Conservation (phyloP, 2,113 vertebrate genomes). For the Propithecus coquereli region DNA sequence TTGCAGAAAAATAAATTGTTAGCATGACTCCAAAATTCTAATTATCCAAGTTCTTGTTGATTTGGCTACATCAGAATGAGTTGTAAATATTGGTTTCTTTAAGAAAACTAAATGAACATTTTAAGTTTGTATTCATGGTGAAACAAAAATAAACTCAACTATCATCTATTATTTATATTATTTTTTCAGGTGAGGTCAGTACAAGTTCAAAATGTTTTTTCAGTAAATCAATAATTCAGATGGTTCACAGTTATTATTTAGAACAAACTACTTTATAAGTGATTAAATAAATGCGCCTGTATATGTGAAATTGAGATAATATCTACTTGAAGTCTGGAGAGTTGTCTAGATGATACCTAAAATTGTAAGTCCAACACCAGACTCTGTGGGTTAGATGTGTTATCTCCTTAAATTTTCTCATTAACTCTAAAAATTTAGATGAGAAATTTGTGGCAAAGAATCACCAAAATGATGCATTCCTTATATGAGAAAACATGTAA, state of each 20-base stretch:
- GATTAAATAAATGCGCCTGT: neutral
- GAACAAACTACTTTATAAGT: neutral
- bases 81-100: neutral
- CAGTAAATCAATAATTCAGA: neutral
- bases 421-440: neutral
- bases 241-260: neutral
- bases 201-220: neutral
- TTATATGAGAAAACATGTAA: neutral
- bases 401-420: neutral
- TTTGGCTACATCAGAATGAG: neutral
- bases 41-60: neutral
- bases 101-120: neutral
- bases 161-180: neutral
- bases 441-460: neutral
- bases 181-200: neutral
- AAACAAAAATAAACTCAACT: neutral
- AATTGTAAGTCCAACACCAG: neutral
- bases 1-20: slow-evolving; percentile 24
- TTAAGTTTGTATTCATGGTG: neutral
- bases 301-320: neutral
- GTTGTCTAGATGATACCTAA: neutral
- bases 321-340: neutral
- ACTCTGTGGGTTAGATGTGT: neutral
- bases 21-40: neutral
- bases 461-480: neutral